Base-by-base conservation (phyloP, 2,113 vertebrate genomes). In the Leucopsar rothschildi region DNA sequence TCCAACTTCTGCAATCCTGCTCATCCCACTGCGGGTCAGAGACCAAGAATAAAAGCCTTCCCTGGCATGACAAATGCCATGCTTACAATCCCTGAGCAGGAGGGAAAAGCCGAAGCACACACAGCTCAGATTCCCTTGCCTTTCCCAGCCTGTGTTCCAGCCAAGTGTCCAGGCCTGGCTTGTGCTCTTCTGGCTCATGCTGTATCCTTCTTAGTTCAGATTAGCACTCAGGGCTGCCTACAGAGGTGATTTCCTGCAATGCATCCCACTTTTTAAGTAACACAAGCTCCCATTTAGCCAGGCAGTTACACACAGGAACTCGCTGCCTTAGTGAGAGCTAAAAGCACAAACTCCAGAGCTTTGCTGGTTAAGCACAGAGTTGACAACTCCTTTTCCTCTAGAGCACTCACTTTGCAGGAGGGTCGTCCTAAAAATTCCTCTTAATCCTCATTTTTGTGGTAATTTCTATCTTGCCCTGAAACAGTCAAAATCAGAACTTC, bases 311-410 rank as follows among this genome's bases (percentile, higher is more conserved):
- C n/a, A 50, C 16, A 78, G 66, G 50, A 86, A 71, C 69, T 29
- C 40, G 77, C 24, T 56, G 71, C 55, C 68, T 92, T 77, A 93
- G 86, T 20, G 11, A 88, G 82, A 83, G 39, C 73, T 82, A 55
- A 56, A 86, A 96, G 76, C 80, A 81, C 3, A 6, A 69, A 80
- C 71, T 88, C 44, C 59, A 60, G 42, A 84, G 64, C 72, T 88
- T 49, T 93, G 80, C 91, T 95, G 94, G 88, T 78, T 47, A 93
- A 84, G 88, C 76, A 73, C n/a, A 59, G 68, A 81, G 56, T 45
- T 81, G 68, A 59, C 72, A 70, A 73, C 44, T 73, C 68, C 52
- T 78, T 71, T 68, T 49, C 52, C 68, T 80, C 80, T 42, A 88
- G 50, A 94, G 55, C 55, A 63, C 29, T 71, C 9, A 4, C 33